Evolutionary conservation across 2,113 vertebrate genomes (phyloP).

Genomic region (Zapornia atra): DNA sequence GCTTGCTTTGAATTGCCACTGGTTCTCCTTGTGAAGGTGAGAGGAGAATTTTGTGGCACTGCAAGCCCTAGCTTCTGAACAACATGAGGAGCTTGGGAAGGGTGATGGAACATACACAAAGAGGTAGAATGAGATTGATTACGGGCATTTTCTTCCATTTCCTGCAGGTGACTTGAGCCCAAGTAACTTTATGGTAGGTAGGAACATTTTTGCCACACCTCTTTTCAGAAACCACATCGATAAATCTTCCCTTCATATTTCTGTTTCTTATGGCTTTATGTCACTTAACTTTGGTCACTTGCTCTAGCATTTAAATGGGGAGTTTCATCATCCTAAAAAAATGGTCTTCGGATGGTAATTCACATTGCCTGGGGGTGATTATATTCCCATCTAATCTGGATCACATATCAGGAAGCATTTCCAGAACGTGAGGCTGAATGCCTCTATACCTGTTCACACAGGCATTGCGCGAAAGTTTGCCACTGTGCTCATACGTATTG

Average conservation of each 20-base stretch:
- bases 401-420: neutral
- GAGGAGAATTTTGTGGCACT: neutral
- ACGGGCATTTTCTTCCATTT: neutral
- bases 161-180: neutral
- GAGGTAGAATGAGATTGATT: neutral
- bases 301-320: neutral
- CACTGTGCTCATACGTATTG: fast-evolving
- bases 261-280: neutral
- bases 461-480: neutral
- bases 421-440: neutral
- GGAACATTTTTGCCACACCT: neutral
- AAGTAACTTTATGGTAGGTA: neutral
- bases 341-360: neutral
- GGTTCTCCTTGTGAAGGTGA: neutral
- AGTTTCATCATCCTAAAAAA: neutral
- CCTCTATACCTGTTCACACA: neutral
- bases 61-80: neutral
- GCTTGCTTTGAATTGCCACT: neutral
- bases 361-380: neutral
- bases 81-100: neutral
- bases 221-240: neutral
- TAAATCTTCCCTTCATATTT: neutral
- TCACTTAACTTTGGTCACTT: neutral
- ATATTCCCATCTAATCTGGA: neutral
- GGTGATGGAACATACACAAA: neutral